These are phyloP conservation scores for Microcebus tavaratra DNA, from an alignment of 2,113 vertebrate species.

Conservation along the genomic window DNA sequence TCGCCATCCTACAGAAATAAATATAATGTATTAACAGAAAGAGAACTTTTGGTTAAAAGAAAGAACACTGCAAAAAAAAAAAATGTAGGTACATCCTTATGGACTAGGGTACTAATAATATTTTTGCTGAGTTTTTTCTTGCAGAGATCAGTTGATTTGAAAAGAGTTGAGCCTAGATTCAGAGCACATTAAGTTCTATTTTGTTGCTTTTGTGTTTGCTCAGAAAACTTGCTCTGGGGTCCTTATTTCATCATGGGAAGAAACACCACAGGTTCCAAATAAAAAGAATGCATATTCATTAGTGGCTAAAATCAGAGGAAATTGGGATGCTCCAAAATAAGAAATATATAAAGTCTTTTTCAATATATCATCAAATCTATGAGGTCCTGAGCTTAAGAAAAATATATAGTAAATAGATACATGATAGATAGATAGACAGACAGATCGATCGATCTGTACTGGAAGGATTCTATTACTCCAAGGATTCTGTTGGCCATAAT, in stretches of 20 bases:
- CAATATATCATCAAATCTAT: background rate
- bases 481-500: background rate
- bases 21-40: background rate
- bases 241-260: background rate
- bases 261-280: background rate
- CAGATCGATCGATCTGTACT: accelerated
- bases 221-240: background rate
- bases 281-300: background rate
- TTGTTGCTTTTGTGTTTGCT: background rate
- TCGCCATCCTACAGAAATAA: background rate
- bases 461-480: background rate
- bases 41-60: background rate
- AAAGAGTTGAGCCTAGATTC: background rate
- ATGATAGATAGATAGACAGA: no score
- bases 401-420: background rate
- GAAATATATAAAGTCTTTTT: background rate
- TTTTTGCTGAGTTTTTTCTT: background rate
- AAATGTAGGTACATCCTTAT: background rate
- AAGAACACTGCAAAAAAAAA: background rate
- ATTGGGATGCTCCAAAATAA: background rate
- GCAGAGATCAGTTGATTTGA: background rate
- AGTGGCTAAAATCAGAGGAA: background rate
- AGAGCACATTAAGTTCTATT: background rate
- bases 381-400: background rate
- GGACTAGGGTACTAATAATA: background rate